phyloP scores from a whole-genome alignment of 2,888 invertebrate species.

The Koerneria pararmatus region DNA sequence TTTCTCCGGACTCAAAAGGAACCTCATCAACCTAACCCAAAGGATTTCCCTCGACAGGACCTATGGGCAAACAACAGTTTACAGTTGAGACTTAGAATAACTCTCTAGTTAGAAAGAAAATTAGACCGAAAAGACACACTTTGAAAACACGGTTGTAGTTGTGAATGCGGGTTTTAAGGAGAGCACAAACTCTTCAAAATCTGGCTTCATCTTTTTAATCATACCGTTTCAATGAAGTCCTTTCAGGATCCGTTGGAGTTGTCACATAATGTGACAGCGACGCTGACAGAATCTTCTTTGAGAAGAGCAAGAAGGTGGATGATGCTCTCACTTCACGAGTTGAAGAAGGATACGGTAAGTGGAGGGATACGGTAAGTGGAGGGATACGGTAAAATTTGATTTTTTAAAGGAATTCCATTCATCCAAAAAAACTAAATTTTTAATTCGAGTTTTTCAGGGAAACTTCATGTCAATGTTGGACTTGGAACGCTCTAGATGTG shows the following conservation, averaged over 20 bases:
- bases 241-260: slow-evolving; percentile 38
- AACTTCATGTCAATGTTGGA: no score
- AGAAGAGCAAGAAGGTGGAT: slow-evolving; percentile 24
- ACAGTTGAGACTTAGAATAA: no score
- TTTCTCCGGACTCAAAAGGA: no score
- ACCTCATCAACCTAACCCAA: no score
- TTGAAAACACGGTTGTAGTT: no score
- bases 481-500: no score
- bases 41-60: no score
- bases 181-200: no score
- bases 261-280: slow-evolving; percentile 35
- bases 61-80: no score
- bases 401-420: not conserved
- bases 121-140: no score
- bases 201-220: not conserved
- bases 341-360: slow-evolving; percentile 24
- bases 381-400: not conserved
- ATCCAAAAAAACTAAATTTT: not conserved
- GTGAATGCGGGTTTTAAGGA: no score
- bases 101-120: no score
- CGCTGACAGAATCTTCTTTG: slow-evolving; percentile 28
- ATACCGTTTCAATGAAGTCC: not conserved
- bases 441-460: not conserved
- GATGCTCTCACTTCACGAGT: slow-evolving; percentile 24
- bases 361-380: not conserved